Conservation (phyloP, 2,888 invertebrate species). For the Drosophila borealis region DNA sequence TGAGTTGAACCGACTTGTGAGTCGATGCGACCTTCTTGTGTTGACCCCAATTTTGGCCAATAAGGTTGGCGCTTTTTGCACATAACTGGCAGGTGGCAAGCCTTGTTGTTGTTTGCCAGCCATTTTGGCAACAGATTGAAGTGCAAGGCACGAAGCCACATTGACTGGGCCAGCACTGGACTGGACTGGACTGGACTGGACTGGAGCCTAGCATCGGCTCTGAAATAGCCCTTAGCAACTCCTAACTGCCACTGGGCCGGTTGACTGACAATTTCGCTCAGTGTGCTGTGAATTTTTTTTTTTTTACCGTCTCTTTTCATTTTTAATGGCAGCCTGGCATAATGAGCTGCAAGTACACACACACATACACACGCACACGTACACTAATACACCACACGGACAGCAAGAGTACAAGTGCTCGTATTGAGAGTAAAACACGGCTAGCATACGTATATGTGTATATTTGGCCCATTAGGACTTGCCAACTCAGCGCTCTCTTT, state of each 20-base stretch:
- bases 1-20: conserved; percentile 17
- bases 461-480: conserved; percentile 55
- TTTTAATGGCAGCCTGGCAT: conserved; percentile 70
- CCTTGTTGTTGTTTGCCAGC: conserved; percentile 16
- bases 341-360: conserved; percentile 50
- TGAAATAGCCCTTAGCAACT: not conserved
- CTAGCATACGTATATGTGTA: conserved; percentile 47
- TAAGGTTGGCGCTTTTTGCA: conserved; percentile 58
- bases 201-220: not conserved
- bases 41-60: conserved; percentile 74
- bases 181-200: conserved; percentile 11
- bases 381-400: not conserved
- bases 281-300: conserved; percentile 23
- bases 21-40: conserved; percentile 70
- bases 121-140: conserved; percentile 52
- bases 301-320: conserved; percentile 32
- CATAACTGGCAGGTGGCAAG: conserved; percentile 57
- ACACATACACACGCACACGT: conserved; percentile 1
- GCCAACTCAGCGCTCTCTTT: conserved; percentile 15
- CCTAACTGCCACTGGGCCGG: not conserved
- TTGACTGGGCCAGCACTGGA: conserved; percentile 10
- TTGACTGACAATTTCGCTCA: conserved; percentile 44
- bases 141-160: conserved; percentile 43
- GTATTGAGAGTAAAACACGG: conserved; percentile 29
- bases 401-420: not conserved